These are phyloP conservation scores for Plagodis pulveraria DNA, from an alignment of 2,888 invertebrate genomes.

Conservation along the genomic window DNA sequence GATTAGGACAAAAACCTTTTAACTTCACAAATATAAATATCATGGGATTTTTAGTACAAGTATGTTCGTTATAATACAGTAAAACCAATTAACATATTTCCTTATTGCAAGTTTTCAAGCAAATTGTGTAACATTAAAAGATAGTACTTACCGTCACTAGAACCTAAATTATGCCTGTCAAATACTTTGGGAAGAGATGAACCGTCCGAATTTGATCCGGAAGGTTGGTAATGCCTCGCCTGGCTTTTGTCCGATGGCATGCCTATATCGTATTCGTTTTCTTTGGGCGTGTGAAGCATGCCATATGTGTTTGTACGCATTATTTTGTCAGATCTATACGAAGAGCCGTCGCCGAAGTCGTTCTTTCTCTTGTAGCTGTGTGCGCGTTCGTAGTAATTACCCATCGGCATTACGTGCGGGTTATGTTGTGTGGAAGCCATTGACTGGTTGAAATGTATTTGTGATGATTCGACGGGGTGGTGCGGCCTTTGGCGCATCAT, in stretches of 20 bases:
- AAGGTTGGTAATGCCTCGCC: constrained; percentile 59
- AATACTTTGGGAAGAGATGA: constrained; percentile 65
- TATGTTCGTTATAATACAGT: too few relatives aligned
- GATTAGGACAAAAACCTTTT: too few relatives aligned
- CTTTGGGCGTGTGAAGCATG: constrained; percentile 58
- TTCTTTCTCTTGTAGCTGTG: constrained; percentile 73
- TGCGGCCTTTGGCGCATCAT: constrained; percentile 66
- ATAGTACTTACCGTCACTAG: constrained; percentile 73
- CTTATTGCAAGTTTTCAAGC: too few relatives aligned
- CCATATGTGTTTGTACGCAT: constrained; percentile 68
- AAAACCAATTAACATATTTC: too few relatives aligned
- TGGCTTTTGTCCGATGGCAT: constrained; percentile 62
- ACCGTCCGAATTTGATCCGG: constrained; percentile 63
- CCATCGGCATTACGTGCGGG: constrained; percentile 63
- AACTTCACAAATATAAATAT: too few relatives aligned
- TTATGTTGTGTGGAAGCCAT: constrained; percentile 57
- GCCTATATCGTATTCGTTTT: constrained; percentile 56
- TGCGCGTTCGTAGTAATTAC: constrained; percentile 70
- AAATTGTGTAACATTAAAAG: background rate
- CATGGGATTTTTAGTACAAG: too few relatives aligned
- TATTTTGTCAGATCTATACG: constrained; percentile 73
- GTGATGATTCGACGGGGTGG: constrained; percentile 71
- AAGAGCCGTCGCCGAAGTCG: constrained; percentile 69
- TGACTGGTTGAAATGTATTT: constrained; percentile 69
- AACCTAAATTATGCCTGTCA: constrained; percentile 71